Conservation (phyloP, 2,797 vertebrate species). For the Cynopterus sphinx region DNA sequence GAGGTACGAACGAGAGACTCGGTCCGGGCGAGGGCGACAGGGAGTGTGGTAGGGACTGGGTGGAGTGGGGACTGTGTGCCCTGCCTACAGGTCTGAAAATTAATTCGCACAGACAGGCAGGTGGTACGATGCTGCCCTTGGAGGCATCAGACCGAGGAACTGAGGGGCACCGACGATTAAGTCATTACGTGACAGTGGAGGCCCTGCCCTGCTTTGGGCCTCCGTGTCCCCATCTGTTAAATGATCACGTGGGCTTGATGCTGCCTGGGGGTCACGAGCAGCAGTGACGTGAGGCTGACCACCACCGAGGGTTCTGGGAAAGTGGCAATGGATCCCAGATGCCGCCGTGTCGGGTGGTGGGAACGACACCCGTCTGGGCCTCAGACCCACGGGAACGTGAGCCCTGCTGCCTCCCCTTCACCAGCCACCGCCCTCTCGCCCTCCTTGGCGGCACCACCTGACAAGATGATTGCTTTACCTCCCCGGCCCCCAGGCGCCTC, state of each 20-base stretch:
- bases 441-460: no score
- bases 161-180: fast-evolving
- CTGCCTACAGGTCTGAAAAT: background rate
- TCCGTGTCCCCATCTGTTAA: background rate
- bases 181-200: fast-evolving
- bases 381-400: no score
- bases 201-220: background rate
- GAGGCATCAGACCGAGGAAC: fast-evolving
- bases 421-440: background rate
- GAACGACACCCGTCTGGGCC: fast-evolving
- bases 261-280: fast-evolving
- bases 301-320: fast-evolving
- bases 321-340: fast-evolving
- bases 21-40: background rate
- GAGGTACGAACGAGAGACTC: fast-evolving
- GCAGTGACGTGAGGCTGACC: fast-evolving
- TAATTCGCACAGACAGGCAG: background rate
- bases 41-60: background rate
- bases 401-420: background rate
- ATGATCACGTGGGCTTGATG: fast-evolving
- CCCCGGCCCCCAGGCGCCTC: background rate
- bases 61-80: background rate
- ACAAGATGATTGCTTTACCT: background rate
- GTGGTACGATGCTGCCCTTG: fast-evolving
- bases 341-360: fast-evolving